These are phyloP conservation scores for Anthonomus grandis DNA, from an alignment of 1,140 invertebrate genomes.

Conservation along the genomic window DNA sequence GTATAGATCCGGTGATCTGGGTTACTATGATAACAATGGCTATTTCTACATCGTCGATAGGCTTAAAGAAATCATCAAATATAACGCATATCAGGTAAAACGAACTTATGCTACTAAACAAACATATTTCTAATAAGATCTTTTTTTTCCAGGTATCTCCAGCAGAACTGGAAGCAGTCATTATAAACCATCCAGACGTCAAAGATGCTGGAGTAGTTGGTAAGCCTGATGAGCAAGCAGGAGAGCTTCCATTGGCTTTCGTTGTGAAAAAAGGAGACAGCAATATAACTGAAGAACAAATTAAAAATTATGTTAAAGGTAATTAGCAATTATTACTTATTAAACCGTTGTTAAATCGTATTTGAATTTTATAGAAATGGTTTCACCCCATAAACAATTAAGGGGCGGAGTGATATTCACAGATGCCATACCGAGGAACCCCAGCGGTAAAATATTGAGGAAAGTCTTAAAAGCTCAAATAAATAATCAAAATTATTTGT, in stretches of 20 bases:
- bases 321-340: too few species aligned
- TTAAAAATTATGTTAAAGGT: conserved; percentile 54
- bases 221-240: conserved; percentile 59
- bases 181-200: conserved; percentile 63
- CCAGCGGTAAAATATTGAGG: conserved; percentile 49
- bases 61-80: too few species aligned
- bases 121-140: too few species aligned
- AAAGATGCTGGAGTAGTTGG: conserved; percentile 71
- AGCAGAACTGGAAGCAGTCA: conserved; percentile 68
- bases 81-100: too few species aligned
- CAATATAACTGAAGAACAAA: conserved; percentile 50
- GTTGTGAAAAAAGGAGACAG: conserved; percentile 55
- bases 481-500: too few species aligned
- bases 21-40: too few species aligned
- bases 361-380: too few species aligned
- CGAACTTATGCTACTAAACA: too few species aligned
- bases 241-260: conserved; percentile 70
- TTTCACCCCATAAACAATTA: conserved; percentile 62
- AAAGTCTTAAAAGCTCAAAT: too few species aligned
- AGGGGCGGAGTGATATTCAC: conserved; percentile 63
- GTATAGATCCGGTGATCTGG: too few species aligned
- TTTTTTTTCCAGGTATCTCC: conserved; percentile 65
- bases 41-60: too few species aligned
- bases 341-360: too few species aligned
- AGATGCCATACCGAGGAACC: conserved; percentile 61